Evolutionary conservation across 2,888 invertebrate genomes (phyloP), one percentile per base, ranked within the genome.

Genomic region (Nomada ruficornis): DNA sequence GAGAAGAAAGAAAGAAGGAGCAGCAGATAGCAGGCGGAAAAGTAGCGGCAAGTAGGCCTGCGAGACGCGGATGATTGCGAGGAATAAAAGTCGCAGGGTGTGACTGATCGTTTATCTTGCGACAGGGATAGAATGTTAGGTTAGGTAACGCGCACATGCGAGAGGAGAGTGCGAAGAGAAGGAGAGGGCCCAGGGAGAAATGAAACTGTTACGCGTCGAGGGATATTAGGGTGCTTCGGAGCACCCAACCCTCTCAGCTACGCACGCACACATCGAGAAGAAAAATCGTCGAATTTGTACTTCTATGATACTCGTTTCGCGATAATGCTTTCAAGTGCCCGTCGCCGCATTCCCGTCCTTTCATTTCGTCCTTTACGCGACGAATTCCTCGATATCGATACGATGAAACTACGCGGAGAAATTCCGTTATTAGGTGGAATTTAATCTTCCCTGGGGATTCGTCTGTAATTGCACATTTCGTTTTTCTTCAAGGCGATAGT

Each of bases 21-120:
- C 64, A 50, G 79, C 67, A 52, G 79, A 71, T 57, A 71, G 77
- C 67, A 72, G 74, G 69, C 68, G 63, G 82, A 74, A 77, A 85
- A 47, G 77, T 73, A 69, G 80, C 60, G 62, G 79, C 80, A 67
- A 83, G 84, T 87, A 87, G 88, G 86, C 82, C 80, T 86, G 85
- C 82, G 89, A 88, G 85, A 88, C 81, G 86, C 77, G 89, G 88
- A 91, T 91, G 91, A 92, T 92, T 91, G 91, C 89, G 82, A 90
- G 91, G 87, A 90, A 91, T 92, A 92, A 92, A 91, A 92, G 90
- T 92, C 91, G 90, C 92, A 90, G 91, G 91, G 91, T 91, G 91
- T 91, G 91, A 91, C 91, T 92, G 91, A 91, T 92, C 91, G 91
- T 90, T 90, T 90, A 89, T 91, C 88, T 86, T 85, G 71, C 82